Conservation (phyloP, 2,113 vertebrate genomes). For the Perca fluviatilis region DNA sequence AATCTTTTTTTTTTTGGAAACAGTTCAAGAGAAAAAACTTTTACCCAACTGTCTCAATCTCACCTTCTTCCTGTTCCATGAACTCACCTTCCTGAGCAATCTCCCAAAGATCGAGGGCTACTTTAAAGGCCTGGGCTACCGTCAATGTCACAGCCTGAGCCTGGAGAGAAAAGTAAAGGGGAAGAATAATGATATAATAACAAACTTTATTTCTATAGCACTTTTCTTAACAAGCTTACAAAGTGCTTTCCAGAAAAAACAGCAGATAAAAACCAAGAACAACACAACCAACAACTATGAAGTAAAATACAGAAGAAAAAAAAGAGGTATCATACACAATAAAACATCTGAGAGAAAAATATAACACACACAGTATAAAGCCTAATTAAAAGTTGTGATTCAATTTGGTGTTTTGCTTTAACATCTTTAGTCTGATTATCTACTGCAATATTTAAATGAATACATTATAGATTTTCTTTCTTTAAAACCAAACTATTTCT, state of each 20-base stretch:
- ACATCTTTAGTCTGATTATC: neutral
- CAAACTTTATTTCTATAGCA: too few relatives aligned
- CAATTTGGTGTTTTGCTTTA: neutral
- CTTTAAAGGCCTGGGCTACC: slow-evolving; percentile 92
- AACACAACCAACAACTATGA: too few relatives aligned
- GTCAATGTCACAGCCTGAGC: slow-evolving; percentile 93
- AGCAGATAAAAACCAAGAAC: too few relatives aligned
- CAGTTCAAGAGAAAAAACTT: neutral
- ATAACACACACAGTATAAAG: neutral
- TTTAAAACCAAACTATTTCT: neutral
- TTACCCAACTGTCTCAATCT: neutral
- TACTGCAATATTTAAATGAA: neutral
- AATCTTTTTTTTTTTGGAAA: neutral
- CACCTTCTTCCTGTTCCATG: neutral
- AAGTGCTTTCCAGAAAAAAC: too few relatives aligned
- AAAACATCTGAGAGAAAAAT: too few relatives aligned
- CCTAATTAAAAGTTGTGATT: neutral
- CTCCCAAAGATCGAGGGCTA: slow-evolving; percentile 93
- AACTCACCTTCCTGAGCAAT: slow-evolving; percentile 88
- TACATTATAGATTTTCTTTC: neutral
- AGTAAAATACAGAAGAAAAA: too few relatives aligned
- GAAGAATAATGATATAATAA: neutral
- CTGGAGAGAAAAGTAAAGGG: slow-evolving; percentile 64
- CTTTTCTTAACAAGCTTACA: too few relatives aligned
- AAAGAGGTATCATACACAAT: too few relatives aligned